Evolutionary conservation across 2,113 vertebrate genomes (phyloP), one percentile per base, ranked within the genome.

Genomic region (Strix uralensis): DNA sequence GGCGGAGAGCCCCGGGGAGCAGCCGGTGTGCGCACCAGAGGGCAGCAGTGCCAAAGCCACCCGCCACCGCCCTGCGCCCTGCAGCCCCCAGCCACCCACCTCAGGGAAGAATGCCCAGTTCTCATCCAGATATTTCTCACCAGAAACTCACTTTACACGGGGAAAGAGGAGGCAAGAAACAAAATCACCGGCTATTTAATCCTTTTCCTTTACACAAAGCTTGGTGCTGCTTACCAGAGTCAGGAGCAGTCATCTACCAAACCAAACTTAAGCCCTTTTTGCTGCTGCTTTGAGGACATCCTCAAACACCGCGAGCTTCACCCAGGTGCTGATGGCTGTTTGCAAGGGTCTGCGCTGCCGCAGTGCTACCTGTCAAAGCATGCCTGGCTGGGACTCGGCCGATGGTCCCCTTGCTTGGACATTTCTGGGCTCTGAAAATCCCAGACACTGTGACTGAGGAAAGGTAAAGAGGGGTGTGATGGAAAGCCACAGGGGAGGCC

Each of bases 41-140:
- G 93, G 95, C 96, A 97, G 96, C 93, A 96, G 90, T 44, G 81
- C 86, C 90, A 95, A 96, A 95, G 92, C 49, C 86, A 94, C 88
- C 86, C 75, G 44, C 20, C 0, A 0, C 18, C 26, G 8, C 46
- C 59, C 85, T 44, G 29, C 26, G 9, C 46, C 59, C 85, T 44
- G 29, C 75, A 66, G 34, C 57, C 36, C 25, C 3, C 27, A 23
- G 10, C 25, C 17, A 15, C 26, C 62, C 9, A 0, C 10, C 17
- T 10, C 30, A 66, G 34, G 22, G 1, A 0, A 46, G 27, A 51
- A 78, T 10, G 34, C 29, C 21, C 55, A 7, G 34, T 1, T 72
- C 69, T 54, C 1, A 2, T 4, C 46, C 52, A 34, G 34, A 16
- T 15, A 30, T 13, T 69, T 25, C 72, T 42, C 80, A 65, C 20